Conservation (phyloP, 1,140 invertebrate species). For the Zaprionus taronus region DNA sequence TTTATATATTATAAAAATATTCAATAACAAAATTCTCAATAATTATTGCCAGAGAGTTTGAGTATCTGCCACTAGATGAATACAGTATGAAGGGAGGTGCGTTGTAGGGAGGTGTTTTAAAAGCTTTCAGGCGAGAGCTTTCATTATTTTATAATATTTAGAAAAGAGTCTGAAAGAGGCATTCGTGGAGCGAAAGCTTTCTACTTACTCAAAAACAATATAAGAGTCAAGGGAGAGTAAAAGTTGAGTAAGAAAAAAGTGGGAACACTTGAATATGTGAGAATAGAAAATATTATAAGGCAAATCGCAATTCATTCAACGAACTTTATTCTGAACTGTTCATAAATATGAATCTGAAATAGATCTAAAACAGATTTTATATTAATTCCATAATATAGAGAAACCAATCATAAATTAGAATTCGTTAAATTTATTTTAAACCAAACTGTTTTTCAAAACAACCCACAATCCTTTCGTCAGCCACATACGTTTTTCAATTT, state of each 20-base stretch:
- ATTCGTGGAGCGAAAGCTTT: constrained; percentile 34
- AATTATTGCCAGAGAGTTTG: constrained; percentile 11
- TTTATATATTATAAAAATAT: constrained; percentile 4
- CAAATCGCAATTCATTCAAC: background rate
- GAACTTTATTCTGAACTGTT: background rate
- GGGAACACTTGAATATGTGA: constrained; percentile 8
- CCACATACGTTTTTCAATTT: background rate
- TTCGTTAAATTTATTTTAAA: background rate
- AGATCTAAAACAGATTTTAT: no score
- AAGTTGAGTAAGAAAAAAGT: background rate
- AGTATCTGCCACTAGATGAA: background rate
- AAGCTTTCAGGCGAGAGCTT: constrained; percentile 31
- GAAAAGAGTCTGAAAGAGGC: constrained; percentile 17
- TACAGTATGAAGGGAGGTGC: background rate
- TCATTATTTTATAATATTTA: constrained; percentile 44
- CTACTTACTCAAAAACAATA: background rate
- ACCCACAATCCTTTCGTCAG: background rate
- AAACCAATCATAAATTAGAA: background rate
- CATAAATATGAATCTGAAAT: background rate
- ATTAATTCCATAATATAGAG: no score
- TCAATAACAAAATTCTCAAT: constrained; percentile 11
- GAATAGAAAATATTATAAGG: constrained; percentile 1
- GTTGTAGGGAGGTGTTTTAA: background rate
- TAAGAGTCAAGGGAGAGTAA: constrained; percentile 21
- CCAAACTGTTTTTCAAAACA: background rate